Conservation (phyloP, 2,797 vertebrate species). For the Peromyscus attwateri region DNA sequence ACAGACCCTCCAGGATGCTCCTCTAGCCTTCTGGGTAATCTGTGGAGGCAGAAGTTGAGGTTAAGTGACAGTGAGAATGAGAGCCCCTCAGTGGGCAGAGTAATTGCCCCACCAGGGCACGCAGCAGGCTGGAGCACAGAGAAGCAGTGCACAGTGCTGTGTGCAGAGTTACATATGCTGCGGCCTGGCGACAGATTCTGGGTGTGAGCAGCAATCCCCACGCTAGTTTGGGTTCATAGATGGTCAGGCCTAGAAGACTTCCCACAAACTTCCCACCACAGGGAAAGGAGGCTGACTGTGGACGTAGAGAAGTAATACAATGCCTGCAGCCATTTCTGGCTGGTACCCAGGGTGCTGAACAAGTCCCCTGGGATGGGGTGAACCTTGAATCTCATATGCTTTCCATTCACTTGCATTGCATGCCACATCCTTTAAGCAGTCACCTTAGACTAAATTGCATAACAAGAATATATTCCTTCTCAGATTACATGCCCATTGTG, state of each 20-base stretch:
- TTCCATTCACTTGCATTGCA: background rate
- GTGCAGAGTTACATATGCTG: background rate
- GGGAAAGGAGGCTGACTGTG: background rate
- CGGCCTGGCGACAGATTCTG: background rate
- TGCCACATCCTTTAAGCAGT: background rate
- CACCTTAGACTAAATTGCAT: slow-evolving; percentile 1
- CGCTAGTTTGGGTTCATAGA: background rate
- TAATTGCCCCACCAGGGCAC: background rate
- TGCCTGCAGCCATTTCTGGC: background rate
- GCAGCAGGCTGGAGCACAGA: background rate
- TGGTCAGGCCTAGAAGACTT: background rate
- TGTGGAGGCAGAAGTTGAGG: background rate
- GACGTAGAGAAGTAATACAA: background rate
- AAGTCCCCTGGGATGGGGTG: background rate
- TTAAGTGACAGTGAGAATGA: background rate
- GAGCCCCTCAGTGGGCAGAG: background rate
- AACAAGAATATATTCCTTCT: slow-evolving; percentile 1
- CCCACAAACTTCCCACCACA: background rate
- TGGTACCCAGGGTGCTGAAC: background rate
- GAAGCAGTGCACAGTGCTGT: background rate
- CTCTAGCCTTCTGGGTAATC: background rate
- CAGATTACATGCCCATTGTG: background rate
- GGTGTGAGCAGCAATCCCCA: background rate
- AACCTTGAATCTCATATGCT: background rate
- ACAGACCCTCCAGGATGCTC: background rate